A percentile compares a stretch with the other conserved stretches of the same genome.
phyloP scores from a whole-genome alignment of 2,113 vertebrate genomes.

The Solenodon paradoxus region DNA sequence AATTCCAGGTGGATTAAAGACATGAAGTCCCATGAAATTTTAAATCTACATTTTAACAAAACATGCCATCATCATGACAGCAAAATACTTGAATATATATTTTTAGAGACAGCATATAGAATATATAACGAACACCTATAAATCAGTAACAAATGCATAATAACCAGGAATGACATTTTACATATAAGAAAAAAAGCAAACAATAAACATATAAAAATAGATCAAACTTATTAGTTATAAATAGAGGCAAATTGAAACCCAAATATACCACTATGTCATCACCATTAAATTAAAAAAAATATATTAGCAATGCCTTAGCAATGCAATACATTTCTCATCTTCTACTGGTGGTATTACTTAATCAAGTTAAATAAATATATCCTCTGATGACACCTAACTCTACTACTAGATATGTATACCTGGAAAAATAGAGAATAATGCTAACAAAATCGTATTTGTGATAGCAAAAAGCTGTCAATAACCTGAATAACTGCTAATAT shows the following conservation, averaged over 20 bases:
- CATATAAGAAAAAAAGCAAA: background rate
- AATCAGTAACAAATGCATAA: background rate
- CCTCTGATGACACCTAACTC: background rate
- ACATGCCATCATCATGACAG: background rate
- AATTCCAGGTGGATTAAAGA: background rate
- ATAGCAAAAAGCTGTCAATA: background rate
- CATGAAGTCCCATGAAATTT: background rate
- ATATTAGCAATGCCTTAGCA: background rate
- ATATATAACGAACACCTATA: background rate
- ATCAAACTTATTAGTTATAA: background rate
- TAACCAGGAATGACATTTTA: background rate
- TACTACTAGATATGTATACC: background rate
- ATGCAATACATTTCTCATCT: background rate
- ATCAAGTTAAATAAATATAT: background rate
- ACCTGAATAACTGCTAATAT: background rate
- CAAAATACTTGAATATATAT: background rate
- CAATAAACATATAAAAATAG: background rate
- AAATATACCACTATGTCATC: background rate
- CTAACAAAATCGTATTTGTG: background rate
- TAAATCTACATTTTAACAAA: background rate
- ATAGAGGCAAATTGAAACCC: background rate
- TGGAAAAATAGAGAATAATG: background rate
- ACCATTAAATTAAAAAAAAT: constrained; percentile 16
- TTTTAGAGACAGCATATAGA: background rate
- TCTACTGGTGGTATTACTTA: background rate